Evolutionary conservation across 2,113 vertebrate genomes (phyloP), one percentile per base, ranked within the genome.

Genomic region (Scopus umbretta): DNA sequence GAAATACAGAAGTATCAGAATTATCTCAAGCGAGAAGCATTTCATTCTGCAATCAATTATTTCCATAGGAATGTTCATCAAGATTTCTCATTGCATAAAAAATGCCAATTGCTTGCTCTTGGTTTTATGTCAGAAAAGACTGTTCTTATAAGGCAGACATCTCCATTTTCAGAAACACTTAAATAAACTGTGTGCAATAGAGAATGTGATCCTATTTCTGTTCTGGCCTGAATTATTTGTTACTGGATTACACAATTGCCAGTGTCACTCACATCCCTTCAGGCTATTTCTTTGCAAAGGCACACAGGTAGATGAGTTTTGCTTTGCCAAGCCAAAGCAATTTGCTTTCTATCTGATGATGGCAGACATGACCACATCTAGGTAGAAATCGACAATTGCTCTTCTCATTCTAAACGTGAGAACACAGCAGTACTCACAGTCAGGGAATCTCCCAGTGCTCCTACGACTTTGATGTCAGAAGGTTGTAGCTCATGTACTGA

Each of bases 391-490:
- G 0, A 29, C 47, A 53, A 38, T 16, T 55, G 30, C 18, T 87
- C n/a, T 68, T 84, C 47, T 82, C 32, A 36, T 61, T 55, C 32
- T 52, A 42, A 72, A 55, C 0, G 0, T 38, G 50, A 47, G 7
- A 81, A 93, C 25, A 32, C 32, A 55, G 27, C 38, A 45, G 30
- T 66, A 98, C 99, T 97, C 95, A 99, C 99, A 21, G 99, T 99
- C 67, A 99, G 6, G 7, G 99, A 99, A 94, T 99, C 99, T 90
- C 99, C 99, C 40, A 99, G 49, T 22, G 99, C 98, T 4, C 98
- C 99, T 47, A 99, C 91, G 18, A 99, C 98, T 91, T 98, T 98
- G 95, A 99, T 98, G 87, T 99, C 99, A 74, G 95, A 98, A 62
- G 99, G 99, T 10, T 94, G 98, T 58, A 99, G 94, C 72, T 97